Evolutionary conservation across 2,888 invertebrate species (phyloP).

Genomic region (Cantharis rustica): DNA sequence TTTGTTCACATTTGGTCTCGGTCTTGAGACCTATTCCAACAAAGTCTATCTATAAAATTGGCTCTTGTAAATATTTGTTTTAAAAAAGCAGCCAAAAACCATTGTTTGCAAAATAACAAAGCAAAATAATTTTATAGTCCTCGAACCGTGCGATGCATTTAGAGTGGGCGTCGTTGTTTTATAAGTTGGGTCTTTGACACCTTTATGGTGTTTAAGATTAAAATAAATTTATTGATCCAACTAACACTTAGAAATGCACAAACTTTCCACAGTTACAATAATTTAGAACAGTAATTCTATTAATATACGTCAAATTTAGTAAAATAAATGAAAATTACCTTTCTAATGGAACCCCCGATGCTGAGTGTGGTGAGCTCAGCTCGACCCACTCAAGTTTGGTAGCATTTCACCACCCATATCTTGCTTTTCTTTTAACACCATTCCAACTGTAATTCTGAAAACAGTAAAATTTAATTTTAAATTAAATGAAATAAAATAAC

Average conservation of each 20-base stretch:
- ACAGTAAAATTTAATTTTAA: neutral
- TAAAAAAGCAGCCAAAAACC: neutral
- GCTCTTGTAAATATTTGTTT: neutral
- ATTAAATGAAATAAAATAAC: neutral
- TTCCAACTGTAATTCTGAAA: conserved; percentile 14
- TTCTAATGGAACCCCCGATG: conserved; percentile 35
- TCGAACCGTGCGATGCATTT: neutral
- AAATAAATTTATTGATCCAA: neutral
- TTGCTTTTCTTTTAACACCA: conserved; percentile 9
- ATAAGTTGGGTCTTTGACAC: neutral
- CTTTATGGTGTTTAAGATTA: neutral
- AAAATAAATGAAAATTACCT: conserved; percentile 12
- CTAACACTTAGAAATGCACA: neutral
- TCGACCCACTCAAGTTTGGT: conserved; percentile 47
- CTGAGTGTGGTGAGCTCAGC: conserved; percentile 50
- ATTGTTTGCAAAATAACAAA: neutral
- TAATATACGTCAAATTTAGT: neutral
- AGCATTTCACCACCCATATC: conserved; percentile 41
- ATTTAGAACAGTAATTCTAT: neutral
- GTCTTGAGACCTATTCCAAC: neutral
- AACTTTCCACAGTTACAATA: neutral
- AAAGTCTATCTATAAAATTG: neutral
- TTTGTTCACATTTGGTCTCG: neutral
- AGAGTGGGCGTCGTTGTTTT: neutral
- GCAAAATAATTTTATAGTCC: neutral